Base-by-base conservation (phyloP, 30 jellyfish, hydroid and myxozoan genomes). In the Catostylus mosaicus region DNA sequence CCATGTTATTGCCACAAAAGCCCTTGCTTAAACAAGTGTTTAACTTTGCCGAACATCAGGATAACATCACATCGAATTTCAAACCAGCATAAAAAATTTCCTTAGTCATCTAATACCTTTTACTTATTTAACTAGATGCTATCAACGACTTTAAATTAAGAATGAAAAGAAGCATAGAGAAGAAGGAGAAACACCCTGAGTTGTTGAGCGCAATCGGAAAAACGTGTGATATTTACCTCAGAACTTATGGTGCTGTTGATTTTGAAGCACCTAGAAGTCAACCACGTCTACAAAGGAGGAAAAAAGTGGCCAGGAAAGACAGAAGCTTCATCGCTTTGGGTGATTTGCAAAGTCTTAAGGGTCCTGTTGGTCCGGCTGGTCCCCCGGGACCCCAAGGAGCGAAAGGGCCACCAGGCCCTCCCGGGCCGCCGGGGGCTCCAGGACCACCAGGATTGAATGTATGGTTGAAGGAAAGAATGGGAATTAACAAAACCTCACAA, bases 371-470 rank as follows among this genome's bases (percentile, higher is more conserved):
- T 22, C 22, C 74, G 12, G 18, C 36, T 16, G 74, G 74, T 61
- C 74, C 74, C 2, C 74, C 74, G 8, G 74, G 74, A 22, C 43
- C 43, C 18, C 36, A 20, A 20, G 74, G 74, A 16, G 38, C 74
- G 5, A 2, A 4, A 20, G 74, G 74, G 1, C 74, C 74, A 3
- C 74, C 36, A 20, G 74, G 74, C 16, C 74, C 74, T 4, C 12
- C 56, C 10, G 77, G 77, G 19, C 77, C 22, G 31, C 32, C 54
- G 29, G 52, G 77, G 10, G 56, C n/a, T 4, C 56, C 26, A 19
- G 52, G 77, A 11, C 77, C 77, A 5, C 63, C 63, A 16, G 63
- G 63, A 50, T 9, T 50, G 19, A 50, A 50, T 50, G 63, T 23
- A 16, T 8, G 2, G 14, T 27, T 3, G 31, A 31, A 16, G 77